A percentile compares a stretch with the other conserved stretches of the same genome.
These are phyloP conservation scores for Enteromius fasciolatus DNA, from an alignment of 2,797 vertebrate species.

Conservation along the genomic window DNA sequence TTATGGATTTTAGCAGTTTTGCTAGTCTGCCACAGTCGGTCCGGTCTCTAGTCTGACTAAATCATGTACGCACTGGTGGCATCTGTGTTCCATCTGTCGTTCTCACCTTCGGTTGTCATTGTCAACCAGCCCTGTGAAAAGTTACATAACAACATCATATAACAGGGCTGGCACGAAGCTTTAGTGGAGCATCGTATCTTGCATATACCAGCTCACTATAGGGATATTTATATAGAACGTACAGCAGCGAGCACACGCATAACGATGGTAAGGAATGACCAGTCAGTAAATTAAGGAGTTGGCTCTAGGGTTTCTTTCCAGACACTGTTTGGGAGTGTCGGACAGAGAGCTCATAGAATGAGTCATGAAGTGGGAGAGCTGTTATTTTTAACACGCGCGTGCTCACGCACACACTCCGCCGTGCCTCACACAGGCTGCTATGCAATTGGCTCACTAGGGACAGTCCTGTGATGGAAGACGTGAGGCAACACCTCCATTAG, in stretches of 20 bases:
- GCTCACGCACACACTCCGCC: conserved; percentile 40
- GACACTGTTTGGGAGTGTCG: conserved; percentile 65
- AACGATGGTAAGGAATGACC: conserved; percentile 48
- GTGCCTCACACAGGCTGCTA: conserved; percentile 50
- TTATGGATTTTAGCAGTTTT: conserved; percentile 27
- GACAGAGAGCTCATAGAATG: conserved; percentile 61
- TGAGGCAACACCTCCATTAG: conserved; percentile 62
- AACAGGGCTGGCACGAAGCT: conserved; percentile 36
- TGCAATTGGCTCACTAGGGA: conserved; percentile 59
- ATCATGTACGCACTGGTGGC: conserved; percentile 37
- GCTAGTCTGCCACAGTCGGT: conserved; percentile 24
- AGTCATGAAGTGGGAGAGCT: conserved; percentile 68
- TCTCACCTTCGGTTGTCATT: conserved; percentile 47
- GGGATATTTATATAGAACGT: conserved; percentile 41
- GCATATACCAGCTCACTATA: conserved; percentile 19
- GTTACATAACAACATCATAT: conserved; percentile 51
- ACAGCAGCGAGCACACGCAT: conserved; percentile 34
- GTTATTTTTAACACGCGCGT: conserved; percentile 64
- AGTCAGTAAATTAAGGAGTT: conserved; percentile 60
- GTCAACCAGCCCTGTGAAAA: conserved; percentile 40
- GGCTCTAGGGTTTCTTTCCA: conserved; percentile 65
- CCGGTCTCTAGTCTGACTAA: conserved; percentile 40
- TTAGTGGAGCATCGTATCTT: conserved; percentile 20
- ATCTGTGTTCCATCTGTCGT: conserved; percentile 35
- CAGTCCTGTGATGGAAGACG: conserved; percentile 57